phyloP scores from a whole-genome alignment of 2,797 vertebrate species.

The Cynodonichthys magdalenae region DNA sequence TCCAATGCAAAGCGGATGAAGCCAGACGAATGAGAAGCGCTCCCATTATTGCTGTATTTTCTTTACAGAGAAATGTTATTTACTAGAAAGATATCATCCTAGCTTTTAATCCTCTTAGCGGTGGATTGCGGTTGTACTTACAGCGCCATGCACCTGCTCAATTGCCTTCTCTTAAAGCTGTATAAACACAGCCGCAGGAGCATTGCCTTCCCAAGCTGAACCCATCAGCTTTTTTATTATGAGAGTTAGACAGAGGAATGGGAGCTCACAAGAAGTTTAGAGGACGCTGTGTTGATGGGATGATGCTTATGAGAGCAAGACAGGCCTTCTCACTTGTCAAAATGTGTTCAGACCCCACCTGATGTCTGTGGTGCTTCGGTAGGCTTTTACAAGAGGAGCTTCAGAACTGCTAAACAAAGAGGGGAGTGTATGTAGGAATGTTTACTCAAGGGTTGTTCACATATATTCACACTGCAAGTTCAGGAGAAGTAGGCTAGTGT shows the following conservation, averaged over 20 bases:
- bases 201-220: slow-evolving; percentile 67
- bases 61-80: slow-evolving; percentile 83
- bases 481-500: slow-evolving; percentile 20
- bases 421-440: slow-evolving; percentile 46
- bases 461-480: slow-evolving; percentile 36
- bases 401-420: slow-evolving; percentile 50
- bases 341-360: slow-evolving; percentile 63
- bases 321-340: slow-evolving; percentile 28
- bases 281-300: slow-evolving; percentile 66
- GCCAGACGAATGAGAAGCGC: slow-evolving; percentile 74
- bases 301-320: slow-evolving; percentile 36
- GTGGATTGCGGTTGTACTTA: slow-evolving; percentile 87
- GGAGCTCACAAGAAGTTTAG: slow-evolving; percentile 69
- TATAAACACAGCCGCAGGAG: slow-evolving; percentile 82
- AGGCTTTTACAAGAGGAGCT: slow-evolving; percentile 29
- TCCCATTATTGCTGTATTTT: slow-evolving; percentile 80
- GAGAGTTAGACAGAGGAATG: slow-evolving; percentile 50
- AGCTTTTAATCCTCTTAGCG: slow-evolving; percentile 87
- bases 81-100: slow-evolving; percentile 86
- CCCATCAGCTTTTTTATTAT: slow-evolving; percentile 57
- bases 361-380: slow-evolving; percentile 42
- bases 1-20: slow-evolving; percentile 82
- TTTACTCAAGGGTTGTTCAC: slow-evolving; percentile 49
- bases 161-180: slow-evolving; percentile 85
- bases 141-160: slow-evolving; percentile 86